Conservation (phyloP, 2,113 vertebrate genomes). For the Candoia aspera region DNA sequence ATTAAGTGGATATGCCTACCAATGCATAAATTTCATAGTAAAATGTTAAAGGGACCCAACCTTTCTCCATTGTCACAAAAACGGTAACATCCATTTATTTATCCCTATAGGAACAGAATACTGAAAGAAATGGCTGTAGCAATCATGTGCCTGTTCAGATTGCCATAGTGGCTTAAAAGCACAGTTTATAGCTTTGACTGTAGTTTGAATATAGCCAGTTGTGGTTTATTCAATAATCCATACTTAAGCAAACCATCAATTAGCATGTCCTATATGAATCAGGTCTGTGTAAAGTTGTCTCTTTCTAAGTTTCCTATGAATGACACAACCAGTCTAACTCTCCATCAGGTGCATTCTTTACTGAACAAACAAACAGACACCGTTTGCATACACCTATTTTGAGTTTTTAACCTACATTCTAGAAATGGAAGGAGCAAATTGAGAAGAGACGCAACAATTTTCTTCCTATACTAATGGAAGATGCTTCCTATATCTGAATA, state of each 20-base stretch:
- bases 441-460: background rate
- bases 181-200: background rate
- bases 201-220: background rate
- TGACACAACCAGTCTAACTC: no score
- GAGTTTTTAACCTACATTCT: background rate
- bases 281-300: background rate
- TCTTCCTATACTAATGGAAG: constrained; percentile 39
- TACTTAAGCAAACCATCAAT: background rate
- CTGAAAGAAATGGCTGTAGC: background rate
- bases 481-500: constrained; percentile 54
- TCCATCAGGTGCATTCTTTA: background rate
- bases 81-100: background rate
- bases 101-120: background rate
- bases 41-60: constrained; percentile 48
- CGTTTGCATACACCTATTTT: background rate
- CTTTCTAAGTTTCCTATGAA: background rate
- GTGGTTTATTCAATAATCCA: background rate
- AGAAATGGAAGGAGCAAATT: constrained; percentile 28
- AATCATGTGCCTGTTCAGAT: background rate
- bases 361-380: background rate
- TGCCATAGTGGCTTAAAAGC: background rate
- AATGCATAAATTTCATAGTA: constrained; percentile 6
- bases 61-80: constrained; percentile 20
- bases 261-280: background rate
- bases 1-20: constrained; percentile 59